Percentiles rank a stretch among this genome's conserved stretches.
Evolutionary conservation across 2,797 vertebrate species (phyloP).

Genomic region (Craterocephalus amniculus): DNA sequence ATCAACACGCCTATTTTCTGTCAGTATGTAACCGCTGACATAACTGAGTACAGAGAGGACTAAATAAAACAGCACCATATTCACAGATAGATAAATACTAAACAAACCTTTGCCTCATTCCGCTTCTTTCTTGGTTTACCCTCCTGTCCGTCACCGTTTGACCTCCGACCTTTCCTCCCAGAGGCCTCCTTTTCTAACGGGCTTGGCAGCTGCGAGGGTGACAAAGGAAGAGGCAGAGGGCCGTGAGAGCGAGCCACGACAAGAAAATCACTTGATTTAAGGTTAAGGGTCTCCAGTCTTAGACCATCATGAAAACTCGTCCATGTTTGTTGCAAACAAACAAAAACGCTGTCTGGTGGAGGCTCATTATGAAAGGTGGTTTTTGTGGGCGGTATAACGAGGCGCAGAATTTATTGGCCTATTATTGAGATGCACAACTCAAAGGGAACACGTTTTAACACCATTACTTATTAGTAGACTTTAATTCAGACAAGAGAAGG

Average conservation of each 20-base stretch:
- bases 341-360: constrained; percentile 7
- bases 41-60: neutral
- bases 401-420: constrained; percentile 33
- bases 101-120: constrained; percentile 87
- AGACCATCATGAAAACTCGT: constrained; percentile 45
- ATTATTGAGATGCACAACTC: constrained; percentile 10
- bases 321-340: constrained; percentile 39
- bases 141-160: constrained; percentile 96
- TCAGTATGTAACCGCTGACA: neutral
- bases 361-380: constrained; percentile 11
- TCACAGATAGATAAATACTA: constrained; percentile 16
- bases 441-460: neutral
- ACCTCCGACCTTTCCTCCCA: constrained; percentile 94
- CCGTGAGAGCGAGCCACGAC: constrained; percentile 56
- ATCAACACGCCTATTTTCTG: neutral
- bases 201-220: constrained; percentile 83
- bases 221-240: constrained; percentile 71
- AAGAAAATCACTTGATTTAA: constrained; percentile 56
- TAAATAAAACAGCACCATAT: neutral
- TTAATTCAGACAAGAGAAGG: constrained; percentile 3
- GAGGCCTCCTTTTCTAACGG: constrained; percentile 88
- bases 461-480: neutral
- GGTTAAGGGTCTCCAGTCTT: constrained; percentile 42
- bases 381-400: constrained; percentile 30
- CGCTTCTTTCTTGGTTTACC: constrained; percentile 94